Conservation (phyloP, 1,140 invertebrate species). For the Drosophila gunungcola region DNA sequence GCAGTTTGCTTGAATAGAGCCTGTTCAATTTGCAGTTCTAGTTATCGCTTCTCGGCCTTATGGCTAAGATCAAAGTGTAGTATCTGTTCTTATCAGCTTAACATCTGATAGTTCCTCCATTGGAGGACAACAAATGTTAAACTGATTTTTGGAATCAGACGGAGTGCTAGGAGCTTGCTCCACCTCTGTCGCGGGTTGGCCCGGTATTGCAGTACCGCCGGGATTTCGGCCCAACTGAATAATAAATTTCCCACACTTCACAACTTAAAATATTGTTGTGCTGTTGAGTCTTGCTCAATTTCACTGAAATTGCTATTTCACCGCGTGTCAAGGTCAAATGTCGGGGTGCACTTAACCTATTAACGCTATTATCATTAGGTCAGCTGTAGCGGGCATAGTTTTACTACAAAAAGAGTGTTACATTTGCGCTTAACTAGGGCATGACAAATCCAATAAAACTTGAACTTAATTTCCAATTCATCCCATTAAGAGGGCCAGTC, state of each 20-base stretch:
- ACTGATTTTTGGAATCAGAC: slow-evolving; percentile 50
- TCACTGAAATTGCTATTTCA: slow-evolving; percentile 27
- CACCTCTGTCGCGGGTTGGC: slow-evolving; percentile 58
- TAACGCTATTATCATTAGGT: slow-evolving; percentile 33
- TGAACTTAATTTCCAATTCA: slow-evolving; percentile 26
- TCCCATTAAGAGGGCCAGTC: slow-evolving; percentile 8
- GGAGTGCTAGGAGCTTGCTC: slow-evolving; percentile 58
- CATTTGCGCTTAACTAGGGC: slow-evolving; percentile 57
- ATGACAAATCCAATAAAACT: slow-evolving; percentile 56
- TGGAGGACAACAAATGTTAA: slow-evolving; percentile 61
- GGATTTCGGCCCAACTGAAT: slow-evolving; percentile 54
- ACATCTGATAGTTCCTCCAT: slow-evolving; percentile 70
- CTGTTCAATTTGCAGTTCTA: slow-evolving; percentile 46
- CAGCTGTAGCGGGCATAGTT: slow-evolving; percentile 15
- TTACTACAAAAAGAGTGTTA: slow-evolving; percentile 29
- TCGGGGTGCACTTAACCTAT: slow-evolving; percentile 51
- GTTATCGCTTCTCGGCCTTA: slow-evolving; percentile 85
- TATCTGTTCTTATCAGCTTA: slow-evolving; percentile 89
- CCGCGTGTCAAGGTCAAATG: slow-evolving; percentile 48
- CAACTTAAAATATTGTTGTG: background rate
- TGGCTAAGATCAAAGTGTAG: slow-evolving; percentile 86
- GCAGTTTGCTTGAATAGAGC: background rate
- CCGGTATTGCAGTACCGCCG: slow-evolving; percentile 87
- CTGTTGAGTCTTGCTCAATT: slow-evolving; percentile 38
- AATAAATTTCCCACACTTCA: slow-evolving; percentile 28